phyloP scores from a whole-genome alignment of 37 sponge, comb jelly and placozoan genomes.

The Geodia barretti region DNA sequence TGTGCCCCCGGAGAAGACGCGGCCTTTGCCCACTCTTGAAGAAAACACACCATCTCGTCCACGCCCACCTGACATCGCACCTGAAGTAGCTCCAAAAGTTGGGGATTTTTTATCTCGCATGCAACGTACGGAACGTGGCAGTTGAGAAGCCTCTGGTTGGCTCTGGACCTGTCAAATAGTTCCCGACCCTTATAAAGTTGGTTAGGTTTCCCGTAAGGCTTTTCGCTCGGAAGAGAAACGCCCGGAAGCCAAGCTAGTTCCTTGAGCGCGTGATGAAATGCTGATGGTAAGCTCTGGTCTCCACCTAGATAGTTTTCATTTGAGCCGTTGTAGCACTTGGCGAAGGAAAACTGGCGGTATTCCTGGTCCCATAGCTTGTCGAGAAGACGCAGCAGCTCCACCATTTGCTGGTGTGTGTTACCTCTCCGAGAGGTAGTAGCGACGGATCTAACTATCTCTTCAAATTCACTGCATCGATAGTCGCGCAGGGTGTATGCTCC shows the following conservation, averaged over 20 bases:
- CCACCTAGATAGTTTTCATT: constrained; percentile 24
- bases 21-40: constrained; percentile 30
- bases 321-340: constrained; percentile 26
- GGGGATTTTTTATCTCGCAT: constrained; percentile 1
- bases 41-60: constrained; percentile 4
- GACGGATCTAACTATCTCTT: constrained; percentile 18
- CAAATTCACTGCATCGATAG: constrained; percentile 29
- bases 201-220: background rate
- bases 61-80: background rate
- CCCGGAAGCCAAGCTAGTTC: constrained; percentile 43
- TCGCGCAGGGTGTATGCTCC: constrained; percentile 32
- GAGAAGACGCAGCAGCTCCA: constrained; percentile 11
- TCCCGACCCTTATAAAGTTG: constrained; percentile 9
- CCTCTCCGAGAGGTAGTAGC: background rate
- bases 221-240: background rate
- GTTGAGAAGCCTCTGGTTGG: constrained; percentile 17
- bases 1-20: background rate
- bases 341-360: constrained; percentile 22
- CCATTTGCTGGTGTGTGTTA: constrained; percentile 25
- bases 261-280: constrained; percentile 24
- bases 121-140: constrained; percentile 47
- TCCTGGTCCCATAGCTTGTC: constrained; percentile 39
- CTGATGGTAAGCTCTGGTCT: constrained; percentile 10
- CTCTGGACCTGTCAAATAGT: constrained; percentile 3
- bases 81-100: constrained; percentile 16